Evolutionary conservation across 1,140 invertebrate genomes (phyloP), one percentile per base, ranked within the genome.

Genomic region (Eriocheir sinensis): DNA sequence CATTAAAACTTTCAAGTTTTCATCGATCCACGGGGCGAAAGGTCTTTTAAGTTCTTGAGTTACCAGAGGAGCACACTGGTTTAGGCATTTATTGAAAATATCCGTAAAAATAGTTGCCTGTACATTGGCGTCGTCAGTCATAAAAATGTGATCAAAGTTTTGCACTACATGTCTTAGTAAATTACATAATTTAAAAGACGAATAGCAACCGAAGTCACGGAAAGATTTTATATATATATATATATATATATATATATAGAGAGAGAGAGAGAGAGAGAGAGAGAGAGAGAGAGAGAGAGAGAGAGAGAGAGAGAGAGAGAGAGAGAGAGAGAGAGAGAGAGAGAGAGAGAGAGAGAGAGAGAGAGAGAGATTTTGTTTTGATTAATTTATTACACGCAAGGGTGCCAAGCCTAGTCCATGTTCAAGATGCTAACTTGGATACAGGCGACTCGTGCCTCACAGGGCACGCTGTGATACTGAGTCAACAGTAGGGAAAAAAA

Each of bases 21-120:
- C 48, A 60, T 9, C 32, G 8, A 91, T 91, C 89, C 44, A 91
- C 41, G 89, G 89, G 30, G 48, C 40, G 40, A 30, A 48, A n/a
- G 2, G 44, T 48, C 89, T 53, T 15, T 91, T n/a, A n/a, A 91
- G 0, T 60, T 60, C 48, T 15, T 91, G 17, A 2, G 89, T 53
- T 6, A 91, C 89, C 17, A 60, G 4, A 91, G 89, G 15, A 1
- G 89, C 53, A 91, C 32, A 38, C 0, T 6, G 6, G 40, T 91
- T 44, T 60, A 91, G 8, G 48, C 44, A 91, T 34, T 72, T 48
- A 2, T n/a, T 91, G 32, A 72, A 91, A 15, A 48, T 4, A 48
- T 91, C 40, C 9, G 9, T 89, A 30, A 89, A 89, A 17, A 89
- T 89, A 40, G 9, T 30, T n/a, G 60, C 41, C 60, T 91, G 48